Conservation (phyloP, 2,888 invertebrate species). For the Ptychoptera albimana region DNA sequence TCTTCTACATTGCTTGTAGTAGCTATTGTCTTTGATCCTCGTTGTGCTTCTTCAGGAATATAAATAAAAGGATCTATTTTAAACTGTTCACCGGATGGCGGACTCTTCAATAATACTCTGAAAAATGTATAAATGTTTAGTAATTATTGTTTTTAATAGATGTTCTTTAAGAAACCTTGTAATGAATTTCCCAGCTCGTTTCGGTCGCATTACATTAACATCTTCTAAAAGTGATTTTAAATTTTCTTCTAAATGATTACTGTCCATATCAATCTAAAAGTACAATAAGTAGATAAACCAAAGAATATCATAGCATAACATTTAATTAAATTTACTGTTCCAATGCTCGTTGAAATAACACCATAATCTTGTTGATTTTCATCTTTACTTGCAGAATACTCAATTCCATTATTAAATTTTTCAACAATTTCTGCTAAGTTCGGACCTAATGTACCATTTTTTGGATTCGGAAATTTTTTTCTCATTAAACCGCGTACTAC, state of each 20-base stretch:
- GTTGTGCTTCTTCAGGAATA: conserved; percentile 21
- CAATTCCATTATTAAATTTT: conserved; percentile 52
- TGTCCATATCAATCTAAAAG: conserved; percentile 60
- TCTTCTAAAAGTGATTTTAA: conserved; percentile 47
- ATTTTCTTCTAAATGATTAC: conserved; percentile 54
- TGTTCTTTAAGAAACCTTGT: conserved; percentile 31
- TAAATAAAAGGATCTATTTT: conserved; percentile 48
- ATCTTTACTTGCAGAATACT: conserved; percentile 49
- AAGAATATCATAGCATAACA: neutral
- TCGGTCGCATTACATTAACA: conserved; percentile 46
- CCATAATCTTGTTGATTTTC: conserved; percentile 57
- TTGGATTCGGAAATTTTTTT: conserved; percentile 54
- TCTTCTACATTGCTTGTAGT: too few relatives aligned
- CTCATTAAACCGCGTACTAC: conserved; percentile 63
- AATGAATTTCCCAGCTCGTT: conserved; percentile 51
- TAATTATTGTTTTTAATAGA: conserved; percentile 26
- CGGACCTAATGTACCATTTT: conserved; percentile 46
- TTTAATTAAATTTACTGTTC: conserved; percentile 38
- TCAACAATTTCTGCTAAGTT: conserved; percentile 45
- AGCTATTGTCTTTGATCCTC: too few relatives aligned
- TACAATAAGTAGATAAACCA: conserved; percentile 12
- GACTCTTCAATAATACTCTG: conserved; percentile 45
- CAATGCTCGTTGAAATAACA: conserved; percentile 45
- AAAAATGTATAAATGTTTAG: conserved; percentile 14
- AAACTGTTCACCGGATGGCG: conserved; percentile 47